phyloP scores from a whole-genome alignment of 2,797 vertebrate species.

The Vultur gryphus region DNA sequence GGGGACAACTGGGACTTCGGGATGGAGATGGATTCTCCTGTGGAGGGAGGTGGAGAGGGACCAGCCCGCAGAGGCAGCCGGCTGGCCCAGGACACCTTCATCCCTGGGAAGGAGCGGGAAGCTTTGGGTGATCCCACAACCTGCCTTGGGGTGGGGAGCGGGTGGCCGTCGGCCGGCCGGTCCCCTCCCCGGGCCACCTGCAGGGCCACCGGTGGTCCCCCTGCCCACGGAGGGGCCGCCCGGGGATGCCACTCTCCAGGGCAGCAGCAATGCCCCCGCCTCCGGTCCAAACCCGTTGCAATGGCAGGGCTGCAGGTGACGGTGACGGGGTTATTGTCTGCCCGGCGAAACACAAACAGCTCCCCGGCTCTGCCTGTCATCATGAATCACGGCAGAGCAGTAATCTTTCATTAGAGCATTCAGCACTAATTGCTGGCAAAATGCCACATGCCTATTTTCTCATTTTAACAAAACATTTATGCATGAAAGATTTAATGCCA shows the following conservation, averaged over 20 bases:
- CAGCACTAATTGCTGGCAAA: slow-evolving; percentile 86
- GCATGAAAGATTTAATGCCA: slow-evolving; percentile 93
- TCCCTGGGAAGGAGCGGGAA: not conserved
- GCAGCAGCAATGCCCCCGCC: not conserved
- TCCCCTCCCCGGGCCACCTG: not conserved
- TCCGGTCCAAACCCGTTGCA: fast-evolving
- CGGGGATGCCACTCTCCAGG: not conserved
- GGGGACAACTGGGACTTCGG: fast-evolving
- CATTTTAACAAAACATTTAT: slow-evolving; percentile 93
- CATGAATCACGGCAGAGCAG: slow-evolving; percentile 76
- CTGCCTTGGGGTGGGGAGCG: too few species aligned
- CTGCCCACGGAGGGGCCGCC: fast-evolving
- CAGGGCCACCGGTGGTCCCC: fast-evolving
- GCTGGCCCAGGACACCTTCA: not conserved
- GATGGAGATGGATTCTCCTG: not conserved
- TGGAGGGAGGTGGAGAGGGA: fast-evolving
- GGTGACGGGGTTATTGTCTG: not conserved
- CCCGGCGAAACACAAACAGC: slow-evolving; percentile 59
- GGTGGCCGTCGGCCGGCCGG: fast-evolving
- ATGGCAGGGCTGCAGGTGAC: not conserved
- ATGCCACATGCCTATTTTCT: slow-evolving; percentile 73
- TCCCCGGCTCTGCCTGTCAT: slow-evolving; percentile 78
- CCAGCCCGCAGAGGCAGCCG: not conserved
- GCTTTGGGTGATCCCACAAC: not conserved
- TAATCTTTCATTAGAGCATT: slow-evolving; percentile 83